phyloP scores from a whole-genome alignment of 2,888 invertebrate genomes.

The Aphodius sticticus region DNA sequence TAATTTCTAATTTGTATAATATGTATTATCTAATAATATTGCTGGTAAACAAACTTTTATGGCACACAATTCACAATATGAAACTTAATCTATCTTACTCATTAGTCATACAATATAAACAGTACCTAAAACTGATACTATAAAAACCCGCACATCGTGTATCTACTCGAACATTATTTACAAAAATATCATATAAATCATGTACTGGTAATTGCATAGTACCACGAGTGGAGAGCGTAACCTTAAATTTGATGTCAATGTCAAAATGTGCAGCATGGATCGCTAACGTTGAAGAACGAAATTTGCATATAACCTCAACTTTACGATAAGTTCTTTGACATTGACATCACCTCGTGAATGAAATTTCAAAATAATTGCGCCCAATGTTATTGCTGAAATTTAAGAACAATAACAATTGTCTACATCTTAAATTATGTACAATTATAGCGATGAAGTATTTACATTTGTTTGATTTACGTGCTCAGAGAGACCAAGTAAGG shows the following conservation, averaged over 20 bases:
- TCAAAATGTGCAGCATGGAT: not conserved
- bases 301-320: not conserved
- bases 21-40: not conserved
- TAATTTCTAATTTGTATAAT: constrained; percentile 21
- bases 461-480: constrained; percentile 4
- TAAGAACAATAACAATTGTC: constrained; percentile 4
- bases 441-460: not conserved
- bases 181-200: constrained; percentile 4
- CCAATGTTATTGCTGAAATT: constrained; percentile 4
- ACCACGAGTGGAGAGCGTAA: not conserved
- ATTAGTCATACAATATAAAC: not conserved
- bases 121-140: not conserved
- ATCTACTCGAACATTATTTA: not conserved
- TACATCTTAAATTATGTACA: not conserved
- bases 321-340: not conserved
- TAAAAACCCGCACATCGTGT: not conserved
- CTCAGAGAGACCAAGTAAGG: not conserved
- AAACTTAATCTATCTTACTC: not conserved
- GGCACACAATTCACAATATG: constrained; percentile 30
- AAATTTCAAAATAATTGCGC: not conserved
- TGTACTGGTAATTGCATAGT: not conserved
- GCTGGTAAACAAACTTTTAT: constrained; percentile 18
- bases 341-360: not conserved
- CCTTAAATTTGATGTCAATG: not conserved
- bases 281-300: not conserved